Evolutionary conservation across 2,888 invertebrate species (phyloP).

Genomic region (Osedax frankpressi): DNA sequence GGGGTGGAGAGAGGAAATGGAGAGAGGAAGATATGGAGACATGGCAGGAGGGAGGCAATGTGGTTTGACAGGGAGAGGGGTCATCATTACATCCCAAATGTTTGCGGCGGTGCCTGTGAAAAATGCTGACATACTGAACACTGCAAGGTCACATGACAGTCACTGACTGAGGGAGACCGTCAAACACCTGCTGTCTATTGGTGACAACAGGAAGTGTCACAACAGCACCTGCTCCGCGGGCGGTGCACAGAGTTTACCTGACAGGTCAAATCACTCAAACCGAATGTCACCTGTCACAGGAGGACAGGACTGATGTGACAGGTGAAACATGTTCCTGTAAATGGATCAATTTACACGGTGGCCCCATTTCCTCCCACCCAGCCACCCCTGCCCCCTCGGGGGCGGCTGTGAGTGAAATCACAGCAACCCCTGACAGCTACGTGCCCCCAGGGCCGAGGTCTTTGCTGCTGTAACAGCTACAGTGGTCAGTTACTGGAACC

Average conservation of each 20-base stretch:
- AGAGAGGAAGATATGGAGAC: not conserved
- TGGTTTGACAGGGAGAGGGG: not conserved
- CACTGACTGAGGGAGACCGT: not conserved
- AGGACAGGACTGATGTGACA: not conserved
- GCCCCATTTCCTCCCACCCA: conserved; percentile 7
- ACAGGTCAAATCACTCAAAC: not conserved
- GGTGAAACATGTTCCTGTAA: conserved; percentile 7
- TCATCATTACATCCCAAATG: not conserved
- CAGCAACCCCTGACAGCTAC: not conserved
- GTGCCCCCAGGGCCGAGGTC: not conserved
- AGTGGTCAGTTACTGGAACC: not conserved
- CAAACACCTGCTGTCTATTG: not conserved
- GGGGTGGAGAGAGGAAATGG: not conserved
- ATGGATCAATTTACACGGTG: conserved; percentile 2
- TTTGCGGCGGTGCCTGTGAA: not conserved
- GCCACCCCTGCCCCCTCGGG: not conserved
- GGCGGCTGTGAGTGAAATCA: not conserved
- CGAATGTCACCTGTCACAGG: conserved; percentile 6
- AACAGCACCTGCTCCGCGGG: not conserved
- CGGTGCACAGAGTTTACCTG: conserved; percentile 3
- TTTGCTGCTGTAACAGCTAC: not conserved
- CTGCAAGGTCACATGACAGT: not conserved
- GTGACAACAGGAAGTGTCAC: conserved; percentile 4
- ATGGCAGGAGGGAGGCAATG: not conserved
- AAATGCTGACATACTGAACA: not conserved